Conservation (phyloP, 2,797 vertebrate species). For the Lithobates sylvaticus region DNA sequence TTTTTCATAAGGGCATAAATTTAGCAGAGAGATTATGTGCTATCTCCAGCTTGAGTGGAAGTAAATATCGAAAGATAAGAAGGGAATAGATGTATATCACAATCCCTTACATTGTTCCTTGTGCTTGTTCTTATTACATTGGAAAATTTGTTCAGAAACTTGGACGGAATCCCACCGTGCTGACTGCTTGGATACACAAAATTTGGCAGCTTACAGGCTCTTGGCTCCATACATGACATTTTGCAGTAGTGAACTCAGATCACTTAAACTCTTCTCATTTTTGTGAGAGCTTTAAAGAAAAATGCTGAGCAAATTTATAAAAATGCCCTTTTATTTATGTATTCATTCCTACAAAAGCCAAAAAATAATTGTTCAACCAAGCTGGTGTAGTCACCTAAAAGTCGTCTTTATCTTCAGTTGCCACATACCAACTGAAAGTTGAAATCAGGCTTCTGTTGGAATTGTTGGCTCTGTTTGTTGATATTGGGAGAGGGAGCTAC, state of each 20-base stretch:
- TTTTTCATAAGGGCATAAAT: slow-evolving; percentile 17
- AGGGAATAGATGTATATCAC: slow-evolving; percentile 11
- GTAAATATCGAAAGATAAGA: slow-evolving; percentile 30
- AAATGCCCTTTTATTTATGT: background rate
- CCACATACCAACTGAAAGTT: no score
- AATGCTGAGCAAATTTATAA: background rate
- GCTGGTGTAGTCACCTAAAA: no score
- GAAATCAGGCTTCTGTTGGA: no score
- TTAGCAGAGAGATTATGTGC: background rate
- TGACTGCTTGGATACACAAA: slow-evolving; percentile 69
- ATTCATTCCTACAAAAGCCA: no score
- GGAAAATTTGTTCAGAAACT: slow-evolving; percentile 8
- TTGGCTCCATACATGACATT: slow-evolving; percentile 72
- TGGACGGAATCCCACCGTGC: slow-evolving; percentile 66
- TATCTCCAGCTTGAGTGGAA: slow-evolving; percentile 16
- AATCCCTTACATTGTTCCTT: slow-evolving; percentile 2
- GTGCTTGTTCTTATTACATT: background rate
- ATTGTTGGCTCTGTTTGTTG: no score
- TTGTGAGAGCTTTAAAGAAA: slow-evolving; percentile 1
- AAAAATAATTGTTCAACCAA: no score
- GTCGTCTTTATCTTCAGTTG: no score
- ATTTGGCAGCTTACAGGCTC: slow-evolving; percentile 70
- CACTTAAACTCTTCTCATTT: slow-evolving; percentile 56
- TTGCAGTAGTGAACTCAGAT: slow-evolving; percentile 72
- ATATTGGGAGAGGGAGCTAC: no score